Evolutionary conservation across 2,113 vertebrate genomes (phyloP).

Genomic region (Cygnus buccinator): DNA sequence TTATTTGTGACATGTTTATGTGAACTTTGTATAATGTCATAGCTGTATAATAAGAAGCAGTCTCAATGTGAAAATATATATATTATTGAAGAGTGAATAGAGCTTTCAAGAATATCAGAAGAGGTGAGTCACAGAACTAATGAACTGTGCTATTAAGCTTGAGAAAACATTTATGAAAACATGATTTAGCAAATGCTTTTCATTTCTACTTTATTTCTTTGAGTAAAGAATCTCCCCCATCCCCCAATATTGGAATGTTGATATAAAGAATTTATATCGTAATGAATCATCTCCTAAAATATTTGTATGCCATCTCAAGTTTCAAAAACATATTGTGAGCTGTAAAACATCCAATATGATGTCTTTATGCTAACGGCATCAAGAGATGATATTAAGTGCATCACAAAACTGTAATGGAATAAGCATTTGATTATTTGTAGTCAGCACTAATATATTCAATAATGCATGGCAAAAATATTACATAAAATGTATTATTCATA

Average conservation of each 20-base stretch:
- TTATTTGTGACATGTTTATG: not conserved
- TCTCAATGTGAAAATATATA: not conserved
- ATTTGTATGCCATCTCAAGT: not conserved
- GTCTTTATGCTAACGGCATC: not conserved
- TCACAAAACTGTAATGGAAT: constrained; percentile 42
- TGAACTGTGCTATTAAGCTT: constrained; percentile 1
- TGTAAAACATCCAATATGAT: constrained; percentile 3
- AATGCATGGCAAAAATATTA: constrained; percentile 62
- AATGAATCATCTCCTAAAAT: constrained; percentile 21
- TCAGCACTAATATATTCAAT: constrained; percentile 68
- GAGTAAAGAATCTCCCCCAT: not conserved
- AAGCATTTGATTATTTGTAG: constrained; percentile 51
- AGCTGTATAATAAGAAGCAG: not conserved
- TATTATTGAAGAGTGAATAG: not conserved
- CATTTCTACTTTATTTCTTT: not conserved
- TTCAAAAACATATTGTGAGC: not conserved
- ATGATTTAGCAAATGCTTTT: not conserved
- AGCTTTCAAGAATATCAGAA: not conserved
- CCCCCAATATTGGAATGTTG: not conserved
- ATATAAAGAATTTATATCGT: not conserved
- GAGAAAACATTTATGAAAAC: constrained; percentile 11
- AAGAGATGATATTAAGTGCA: constrained; percentile 45
- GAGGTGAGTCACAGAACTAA: constrained; percentile 18
- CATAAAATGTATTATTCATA: constrained; percentile 70
- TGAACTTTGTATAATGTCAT: not conserved